Evolutionary conservation across 2,888 invertebrate species (phyloP), one percentile per base, ranked within the genome.

Genomic region (Catocala fraxini): DNA sequence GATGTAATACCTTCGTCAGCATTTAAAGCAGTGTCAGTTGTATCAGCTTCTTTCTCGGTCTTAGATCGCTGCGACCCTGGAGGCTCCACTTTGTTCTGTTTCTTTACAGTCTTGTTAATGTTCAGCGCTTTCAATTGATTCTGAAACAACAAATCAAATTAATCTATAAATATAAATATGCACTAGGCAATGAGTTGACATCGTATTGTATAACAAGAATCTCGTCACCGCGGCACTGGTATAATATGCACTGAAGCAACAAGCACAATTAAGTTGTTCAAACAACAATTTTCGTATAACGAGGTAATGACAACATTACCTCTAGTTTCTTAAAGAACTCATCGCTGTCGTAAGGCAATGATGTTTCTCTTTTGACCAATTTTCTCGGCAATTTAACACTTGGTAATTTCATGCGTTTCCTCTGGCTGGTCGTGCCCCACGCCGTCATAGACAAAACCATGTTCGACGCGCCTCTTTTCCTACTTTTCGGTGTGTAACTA

Each of bases 271-370:
- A 46, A 12, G 11, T 41, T 7, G 5, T 43, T 34, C n/a, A n/a
- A 11, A 35, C 5, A 56, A 25, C 41, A 7, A 51, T 41, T n/a
- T 13, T 9, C 13, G 25, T 43, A 10, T 41, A 56, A 56, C 34
- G 34, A 59, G 6, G 47, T 25, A n/a, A 46, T 6, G 13, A 48
- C 25, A 12, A 45, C 12, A 46, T 62, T 84, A 94, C 94, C 94
- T 94, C 94, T 58, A 94, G 85, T 56, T 87, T 92, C 68, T 79
- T 87, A 82, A 94, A 93, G 75, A 94, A 94, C 51, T 85, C 89
- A 45, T 90, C 90, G 62, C 83, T 87, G 59, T 92, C 85, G 65
- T 87, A 85, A 9, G 75, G 68, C 34, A 85, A 56, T 1, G 80
- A 72, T 59, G 85, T 86, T 15, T 89, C 84, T 58, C 84, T 85